Base-by-base conservation (phyloP, 2,888 invertebrate species). In the Yponomeuta cagnagella region DNA sequence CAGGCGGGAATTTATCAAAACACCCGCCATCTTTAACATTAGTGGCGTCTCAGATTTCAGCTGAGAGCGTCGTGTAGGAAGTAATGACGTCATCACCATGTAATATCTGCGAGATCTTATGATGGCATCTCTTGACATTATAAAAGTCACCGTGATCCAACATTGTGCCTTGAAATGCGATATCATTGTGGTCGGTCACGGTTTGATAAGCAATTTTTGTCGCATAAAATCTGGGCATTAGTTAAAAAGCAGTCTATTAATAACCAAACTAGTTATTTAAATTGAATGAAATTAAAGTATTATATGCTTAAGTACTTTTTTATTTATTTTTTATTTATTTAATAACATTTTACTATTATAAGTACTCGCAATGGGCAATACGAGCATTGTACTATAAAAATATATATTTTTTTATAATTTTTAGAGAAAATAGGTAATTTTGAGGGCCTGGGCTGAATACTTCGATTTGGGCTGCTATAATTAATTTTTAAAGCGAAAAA, bases 21-120 rank as follows among this genome's bases (percentile, higher is more conserved):
- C 83, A 70, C 64, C 58, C 64, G 48, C 15, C 43, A 15, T 88
- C 86, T 84, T 88, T 86, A 58, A 84, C 89, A 89, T 91, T 90
- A 89, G 85, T 82, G 82, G 76, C 86, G 82, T 88, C 88, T 89
- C 87, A 87, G 89, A 89, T 88, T 90, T 87, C 82, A 80, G 80
- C 79, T 83, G 81, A 83, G 88, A 89, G 88, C 84, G 87, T 15
- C 70, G 43, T 23, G 67, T 58, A 48, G 58, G 52, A 67, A 81
- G 83, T 89, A 89, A 89, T 84, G 87, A 85, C 81, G 85, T 67
- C 66, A 70, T 67, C 70, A 37, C 67, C 65, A 6, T 23, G 65
- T 83, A 84, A 88, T 88, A 85, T 87, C 83, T 83, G 83, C 80
- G 79, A 79, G 79, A 80, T 80, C 77, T 75, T 82, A 82, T 89